Conservation (phyloP, 2,888 invertebrate genomes). For the Molanna angustata region DNA sequence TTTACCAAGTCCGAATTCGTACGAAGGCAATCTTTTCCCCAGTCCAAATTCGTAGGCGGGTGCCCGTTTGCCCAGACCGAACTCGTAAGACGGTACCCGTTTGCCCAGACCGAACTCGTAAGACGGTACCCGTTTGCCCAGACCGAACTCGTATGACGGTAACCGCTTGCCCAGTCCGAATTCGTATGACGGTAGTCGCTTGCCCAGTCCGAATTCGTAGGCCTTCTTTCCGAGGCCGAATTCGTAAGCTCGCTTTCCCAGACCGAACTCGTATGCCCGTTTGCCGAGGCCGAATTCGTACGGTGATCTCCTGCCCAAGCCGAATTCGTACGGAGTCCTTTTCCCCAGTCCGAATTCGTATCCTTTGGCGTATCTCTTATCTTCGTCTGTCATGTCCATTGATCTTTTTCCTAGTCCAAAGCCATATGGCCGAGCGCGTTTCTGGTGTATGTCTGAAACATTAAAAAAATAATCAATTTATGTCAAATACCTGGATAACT, state of each 20-base stretch:
- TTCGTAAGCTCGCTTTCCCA: constrained; percentile 27
- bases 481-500: neutral
- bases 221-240: constrained; percentile 28
- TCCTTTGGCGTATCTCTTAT: constrained; percentile 8
- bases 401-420: constrained; percentile 65
- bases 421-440: constrained; percentile 64
- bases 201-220: constrained; percentile 30
- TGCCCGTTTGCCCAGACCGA: constrained; percentile 26
- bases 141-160: constrained; percentile 24
- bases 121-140: constrained; percentile 23
- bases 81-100: constrained; percentile 22
- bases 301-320: constrained; percentile 23
- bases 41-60: constrained; percentile 26
- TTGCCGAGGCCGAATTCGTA: constrained; percentile 31
- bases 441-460: constrained; percentile 45
- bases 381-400: constrained; percentile 1
- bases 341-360: constrained; percentile 35
- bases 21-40: constrained; percentile 33
- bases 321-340: constrained; percentile 26
- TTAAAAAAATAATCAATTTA: constrained; percentile 2
- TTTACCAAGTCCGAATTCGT: constrained; percentile 23
- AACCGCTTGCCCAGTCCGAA: constrained; percentile 36
- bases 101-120: constrained; percentile 29
- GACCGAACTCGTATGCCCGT: constrained; percentile 26
- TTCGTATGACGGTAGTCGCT: constrained; percentile 23